Evolutionary conservation across 2,797 vertebrate species (phyloP), one percentile per base, ranked within the genome.

Genomic region (Denticeps clupeoides): DNA sequence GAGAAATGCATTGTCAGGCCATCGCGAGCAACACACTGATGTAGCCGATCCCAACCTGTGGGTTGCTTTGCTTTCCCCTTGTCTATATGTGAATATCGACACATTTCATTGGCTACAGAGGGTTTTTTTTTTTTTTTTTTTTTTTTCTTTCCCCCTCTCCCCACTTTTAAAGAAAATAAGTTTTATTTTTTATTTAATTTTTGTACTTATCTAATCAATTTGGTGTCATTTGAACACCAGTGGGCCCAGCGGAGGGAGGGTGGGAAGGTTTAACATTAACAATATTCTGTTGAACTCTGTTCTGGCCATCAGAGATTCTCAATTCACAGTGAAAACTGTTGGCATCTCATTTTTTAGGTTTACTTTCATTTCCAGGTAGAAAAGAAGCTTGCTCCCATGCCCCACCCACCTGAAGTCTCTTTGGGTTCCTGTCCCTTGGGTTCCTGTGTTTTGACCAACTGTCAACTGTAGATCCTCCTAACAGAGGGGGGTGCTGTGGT

Each of bases 101-200:
- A 21, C 56, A 62, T 74, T 71, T 59, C 60, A 38, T 15, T 18
- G 57, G 51, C 40, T 55, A 51, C 24, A 33, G 55, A 27, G 18
- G 6, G 28, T 43, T 13, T 46, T 55, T 49, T 26, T 32, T 60
- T 6, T 1, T 25, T 54, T 52, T 58, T 43, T 40, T 19, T 23
- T 51, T 58, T 42, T 33, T 32, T 59, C 49, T 58, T 41, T 53
- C 25, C 12, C 8, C 71, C 51, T 62, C 53, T 38, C 5, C 47
- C 60, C 64, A 59, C 75, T 75, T 65, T 37, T 18, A 35, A 35
- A 16, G 35, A 35, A 15, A 35, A 8, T 38, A n/a, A n/a, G n/a
- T n/a, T n/a, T n/a, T n/a, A 69, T 58, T 60, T 74, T 78, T 73
- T 77, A 82, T 82, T 80, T 82, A 81, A 80, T 74, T 67, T 31